phyloP scores from a whole-genome alignment of 2,113 vertebrate genomes.

The Semnornis frantzii region DNA sequence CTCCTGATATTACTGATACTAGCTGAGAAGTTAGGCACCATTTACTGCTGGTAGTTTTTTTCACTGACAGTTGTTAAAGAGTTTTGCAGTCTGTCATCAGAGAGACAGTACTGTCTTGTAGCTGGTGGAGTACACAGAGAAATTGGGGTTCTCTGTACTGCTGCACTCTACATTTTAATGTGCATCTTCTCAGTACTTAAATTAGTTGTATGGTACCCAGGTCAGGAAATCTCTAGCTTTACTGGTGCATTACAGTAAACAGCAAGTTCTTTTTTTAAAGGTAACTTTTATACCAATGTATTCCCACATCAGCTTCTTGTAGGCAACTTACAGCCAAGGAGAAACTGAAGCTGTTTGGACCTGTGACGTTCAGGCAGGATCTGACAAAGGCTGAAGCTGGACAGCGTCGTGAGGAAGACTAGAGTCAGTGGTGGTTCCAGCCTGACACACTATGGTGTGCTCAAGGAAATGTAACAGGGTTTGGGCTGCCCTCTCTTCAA shows the following conservation, averaged over 20 bases:
- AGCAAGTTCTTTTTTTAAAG: not conserved
- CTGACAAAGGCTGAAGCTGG: not conserved
- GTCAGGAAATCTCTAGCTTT: not conserved
- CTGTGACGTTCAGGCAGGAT: not conserved
- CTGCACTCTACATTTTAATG: not conserved
- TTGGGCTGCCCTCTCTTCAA: accelerated
- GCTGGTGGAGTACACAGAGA: not conserved
- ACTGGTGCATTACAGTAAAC: not conserved
- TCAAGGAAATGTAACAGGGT: not conserved
- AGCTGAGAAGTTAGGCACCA: not conserved
- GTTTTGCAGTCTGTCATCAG: not conserved
- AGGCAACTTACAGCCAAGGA: not conserved
- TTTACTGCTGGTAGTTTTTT: not conserved
- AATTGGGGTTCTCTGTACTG: not conserved
- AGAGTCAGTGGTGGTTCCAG: not conserved
- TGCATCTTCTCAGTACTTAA: not conserved
- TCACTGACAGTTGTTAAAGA: not conserved
- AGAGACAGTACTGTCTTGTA: not conserved
- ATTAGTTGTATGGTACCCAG: not conserved
- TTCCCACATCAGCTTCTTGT: not conserved
- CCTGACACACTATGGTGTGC: not conserved
- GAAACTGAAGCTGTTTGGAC: not conserved
- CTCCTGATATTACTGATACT: not conserved
- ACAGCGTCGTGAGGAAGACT: accelerated
- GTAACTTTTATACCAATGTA: not conserved